A percentile compares a stretch with the other conserved stretches of the same genome.
phyloP scores from a whole-genome alignment of 35 echinoderm and acorn worm species.

The Patiria miniata region DNA sequence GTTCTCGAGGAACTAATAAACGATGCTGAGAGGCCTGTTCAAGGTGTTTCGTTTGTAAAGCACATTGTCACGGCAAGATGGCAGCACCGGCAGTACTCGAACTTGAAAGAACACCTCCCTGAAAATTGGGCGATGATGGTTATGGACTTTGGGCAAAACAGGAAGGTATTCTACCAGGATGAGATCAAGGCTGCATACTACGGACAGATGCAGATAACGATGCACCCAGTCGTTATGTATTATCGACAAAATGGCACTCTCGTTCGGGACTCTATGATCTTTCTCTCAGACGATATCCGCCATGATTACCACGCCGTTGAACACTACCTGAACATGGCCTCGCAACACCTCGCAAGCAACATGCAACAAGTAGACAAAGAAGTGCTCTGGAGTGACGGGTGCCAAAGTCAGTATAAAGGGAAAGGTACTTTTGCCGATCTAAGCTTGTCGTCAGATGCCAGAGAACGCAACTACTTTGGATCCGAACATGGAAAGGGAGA shows the following conservation, averaged over 20 bases:
- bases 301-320: too few relatives aligned
- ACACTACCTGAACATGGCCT: too few relatives aligned
- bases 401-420: too few relatives aligned
- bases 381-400: too few relatives aligned
- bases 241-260: too few relatives aligned
- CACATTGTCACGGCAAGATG: constrained; percentile 57
- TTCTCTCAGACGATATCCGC: too few relatives aligned
- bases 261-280: too few relatives aligned
- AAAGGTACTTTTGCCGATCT: too few relatives aligned
- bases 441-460: too few relatives aligned
- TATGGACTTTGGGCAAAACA: constrained; percentile 45
- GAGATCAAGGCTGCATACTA: constrained; percentile 34
- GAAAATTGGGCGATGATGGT: background rate
- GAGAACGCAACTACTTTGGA: background rate
- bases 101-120: background rate
- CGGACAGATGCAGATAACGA: background rate
- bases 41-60: constrained; percentile 11
- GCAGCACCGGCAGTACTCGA: constrained; percentile 13
- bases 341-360: too few relatives aligned
- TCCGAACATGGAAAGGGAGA: background rate
- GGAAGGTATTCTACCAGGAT: background rate
- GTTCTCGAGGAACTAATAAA: background rate
- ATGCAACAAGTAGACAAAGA: too few relatives aligned
- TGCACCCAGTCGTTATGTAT: constrained; percentile 22
- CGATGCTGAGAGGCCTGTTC: background rate